These are phyloP conservation scores for Catharus minimus DNA, from an alignment of 2,113 vertebrate genomes.

Conservation along the genomic window DNA sequence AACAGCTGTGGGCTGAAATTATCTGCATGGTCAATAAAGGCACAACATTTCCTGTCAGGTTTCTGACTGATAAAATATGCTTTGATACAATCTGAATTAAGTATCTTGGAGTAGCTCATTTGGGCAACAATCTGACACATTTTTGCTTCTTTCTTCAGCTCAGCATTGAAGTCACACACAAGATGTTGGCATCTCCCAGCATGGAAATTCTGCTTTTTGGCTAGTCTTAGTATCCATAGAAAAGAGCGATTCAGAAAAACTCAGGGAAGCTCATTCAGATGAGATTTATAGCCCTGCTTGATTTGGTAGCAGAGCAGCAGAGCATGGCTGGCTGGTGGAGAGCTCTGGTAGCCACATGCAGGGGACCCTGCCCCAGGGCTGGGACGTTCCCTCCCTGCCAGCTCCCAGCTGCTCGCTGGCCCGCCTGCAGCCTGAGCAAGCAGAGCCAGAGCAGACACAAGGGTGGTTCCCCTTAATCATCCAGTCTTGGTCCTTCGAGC, in stretches of 20 bases:
- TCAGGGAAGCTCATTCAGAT: rapidly evolving
- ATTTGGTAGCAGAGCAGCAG: neutral
- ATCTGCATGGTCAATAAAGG: neutral
- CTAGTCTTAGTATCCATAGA: neutral
- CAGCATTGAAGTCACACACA: neutral
- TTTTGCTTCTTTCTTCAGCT: neutral
- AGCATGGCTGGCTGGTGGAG: neutral
- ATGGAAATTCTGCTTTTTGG: neutral
- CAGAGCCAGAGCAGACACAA: neutral
- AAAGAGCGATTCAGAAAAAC: neutral
- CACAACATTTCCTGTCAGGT: neutral
- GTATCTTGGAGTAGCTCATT: neutral
- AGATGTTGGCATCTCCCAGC: neutral
- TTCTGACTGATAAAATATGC: neutral
- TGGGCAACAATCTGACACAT: neutral
- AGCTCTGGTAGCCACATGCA: neutral
- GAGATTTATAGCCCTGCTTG: neutral
- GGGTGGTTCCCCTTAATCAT: conserved; percentile 20
- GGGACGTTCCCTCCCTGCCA: neutral
- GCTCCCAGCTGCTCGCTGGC: neutral
- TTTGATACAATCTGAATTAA: neutral
- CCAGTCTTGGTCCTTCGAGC: neutral
- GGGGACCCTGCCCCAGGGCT: neutral
- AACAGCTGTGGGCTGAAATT: neutral
- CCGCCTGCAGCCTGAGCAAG: neutral